Conservation (phyloP, 2,797 vertebrate species). For the Hirundo rustica region DNA sequence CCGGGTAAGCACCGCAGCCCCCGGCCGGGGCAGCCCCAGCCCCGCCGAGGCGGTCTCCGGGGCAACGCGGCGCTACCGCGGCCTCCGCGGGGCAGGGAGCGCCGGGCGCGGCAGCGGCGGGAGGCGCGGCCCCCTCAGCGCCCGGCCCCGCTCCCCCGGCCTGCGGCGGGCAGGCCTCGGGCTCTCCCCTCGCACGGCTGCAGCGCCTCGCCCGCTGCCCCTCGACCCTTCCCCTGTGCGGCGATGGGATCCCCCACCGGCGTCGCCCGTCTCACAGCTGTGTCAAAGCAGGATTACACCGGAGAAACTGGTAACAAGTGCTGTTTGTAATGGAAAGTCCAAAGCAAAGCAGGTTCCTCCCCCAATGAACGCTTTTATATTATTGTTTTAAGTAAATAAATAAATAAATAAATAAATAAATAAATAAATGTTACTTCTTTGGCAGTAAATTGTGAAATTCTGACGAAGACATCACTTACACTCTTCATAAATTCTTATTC, state of each 20-base stretch:
- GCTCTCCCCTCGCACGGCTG: not conserved
- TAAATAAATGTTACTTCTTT: no score
- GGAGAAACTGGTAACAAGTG: not conserved
- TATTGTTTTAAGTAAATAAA: no score
- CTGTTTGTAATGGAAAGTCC: not conserved
- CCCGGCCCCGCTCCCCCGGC: not conserved
- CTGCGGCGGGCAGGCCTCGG: not conserved
- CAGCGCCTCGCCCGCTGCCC: fast-evolving
- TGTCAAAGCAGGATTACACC: not conserved
- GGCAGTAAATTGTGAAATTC: not conserved
- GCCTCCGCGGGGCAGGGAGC: not conserved
- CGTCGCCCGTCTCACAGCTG: fast-evolving
- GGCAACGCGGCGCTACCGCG: not conserved
- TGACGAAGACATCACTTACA: fast-evolving
- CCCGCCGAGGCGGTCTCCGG: not conserved
- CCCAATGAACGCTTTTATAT: not conserved
- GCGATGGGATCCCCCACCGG: fast-evolving
- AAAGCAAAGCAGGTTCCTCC: not conserved
- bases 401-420: no score
- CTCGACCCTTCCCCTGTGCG: fast-evolving
- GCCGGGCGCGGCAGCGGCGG: not conserved
- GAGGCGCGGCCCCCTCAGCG: not conserved
- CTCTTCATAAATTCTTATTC: not conserved
- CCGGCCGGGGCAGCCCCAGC: not conserved
- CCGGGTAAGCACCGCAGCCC: not conserved